Conservation (phyloP, 2,888 invertebrate genomes). For the Auanema freiburgensis region DNA sequence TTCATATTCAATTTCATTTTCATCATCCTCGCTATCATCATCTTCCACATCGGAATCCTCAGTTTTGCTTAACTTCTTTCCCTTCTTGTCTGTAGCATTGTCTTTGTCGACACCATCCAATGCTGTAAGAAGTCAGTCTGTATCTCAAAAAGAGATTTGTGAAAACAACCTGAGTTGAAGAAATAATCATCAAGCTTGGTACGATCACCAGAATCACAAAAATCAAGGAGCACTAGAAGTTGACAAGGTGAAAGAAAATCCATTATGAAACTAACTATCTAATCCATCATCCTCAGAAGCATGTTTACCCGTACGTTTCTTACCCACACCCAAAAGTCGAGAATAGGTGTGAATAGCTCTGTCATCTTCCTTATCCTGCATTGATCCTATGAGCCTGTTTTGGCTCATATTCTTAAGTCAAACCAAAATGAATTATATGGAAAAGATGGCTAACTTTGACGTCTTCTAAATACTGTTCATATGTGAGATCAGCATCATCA, state of each 20-base stretch:
- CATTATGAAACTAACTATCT: conserved; percentile 26
- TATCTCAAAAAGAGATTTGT: too few relatives aligned
- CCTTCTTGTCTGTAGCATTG: conserved; percentile 7
- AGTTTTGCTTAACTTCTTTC: background rate
- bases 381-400: conserved; percentile 9
- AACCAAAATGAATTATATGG: background rate
- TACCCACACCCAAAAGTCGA: conserved; percentile 13
- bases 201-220: conserved; percentile 26
- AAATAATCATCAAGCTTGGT: conserved; percentile 15
- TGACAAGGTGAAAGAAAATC: background rate
- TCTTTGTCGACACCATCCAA: background rate
- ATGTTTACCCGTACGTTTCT: conserved; percentile 18
- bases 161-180: conserved; percentile 11
- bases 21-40: too few relatives aligned
- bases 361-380: conserved; percentile 15
- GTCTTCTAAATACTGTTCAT: conserved; percentile 39
- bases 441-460: conserved; percentile 24
- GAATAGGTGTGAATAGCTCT: conserved; percentile 16
- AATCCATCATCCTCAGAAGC: conserved; percentile 34
- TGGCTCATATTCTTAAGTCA: conserved; percentile 12
- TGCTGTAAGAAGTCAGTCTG: background rate
- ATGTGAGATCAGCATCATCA: conserved; percentile 35
- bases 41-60: background rate
- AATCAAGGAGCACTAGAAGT: conserved; percentile 21
- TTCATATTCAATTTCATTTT: too few relatives aligned